Evolutionary conservation across 1,140 invertebrate species (phyloP), one percentile per base, ranked within the genome.

Genomic region (Zaprionus camerounensis): DNA sequence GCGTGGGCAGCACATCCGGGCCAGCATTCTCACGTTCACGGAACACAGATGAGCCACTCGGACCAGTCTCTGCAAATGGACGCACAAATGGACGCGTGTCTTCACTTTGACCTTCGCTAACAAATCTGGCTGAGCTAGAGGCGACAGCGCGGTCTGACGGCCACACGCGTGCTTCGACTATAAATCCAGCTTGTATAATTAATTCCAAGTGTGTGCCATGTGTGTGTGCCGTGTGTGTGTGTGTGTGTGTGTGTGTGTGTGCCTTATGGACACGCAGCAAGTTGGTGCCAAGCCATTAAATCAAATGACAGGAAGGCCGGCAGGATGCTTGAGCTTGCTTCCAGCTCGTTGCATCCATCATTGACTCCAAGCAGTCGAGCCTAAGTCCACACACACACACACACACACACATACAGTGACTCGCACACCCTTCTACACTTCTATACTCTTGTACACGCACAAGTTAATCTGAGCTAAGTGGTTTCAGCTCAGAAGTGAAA

Each of bases 391-490:
- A 57, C 26, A 58, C 17, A 65, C 36, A 36, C 22, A 24, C 62
- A 34, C 20, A n/a, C n/a, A n/a, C n/a, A n/a, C n/a, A 53, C 56
- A 63, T 57, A 61, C 58, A 53, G 71, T 44, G 41, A 41, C 15
- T 44, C 1, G 41, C 70, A 68, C 61, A 73, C 76, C 80, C 64
- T 64, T 17, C 41, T 46, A 46, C 34, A 68, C 34, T n/a, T 17
- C 41, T 44, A 44, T 24, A 68, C 34, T n/a, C 38, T 12, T 28
- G 68, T 66, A 36, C 56, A 55, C 36, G 28, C 31, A 62, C 31
- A 58, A 86, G 85, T 90, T 90, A 90, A 90, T 90, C 85, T 78
- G 61, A 82, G 76, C 76, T 90, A 91, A 90, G 85, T 90, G 79
- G 70, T 85, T 90, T 84, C 59, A 69, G 70, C 67, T 56, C 53